phyloP scores from a whole-genome alignment of 1,140 invertebrate genomes.

The Whitmania pigra region DNA sequence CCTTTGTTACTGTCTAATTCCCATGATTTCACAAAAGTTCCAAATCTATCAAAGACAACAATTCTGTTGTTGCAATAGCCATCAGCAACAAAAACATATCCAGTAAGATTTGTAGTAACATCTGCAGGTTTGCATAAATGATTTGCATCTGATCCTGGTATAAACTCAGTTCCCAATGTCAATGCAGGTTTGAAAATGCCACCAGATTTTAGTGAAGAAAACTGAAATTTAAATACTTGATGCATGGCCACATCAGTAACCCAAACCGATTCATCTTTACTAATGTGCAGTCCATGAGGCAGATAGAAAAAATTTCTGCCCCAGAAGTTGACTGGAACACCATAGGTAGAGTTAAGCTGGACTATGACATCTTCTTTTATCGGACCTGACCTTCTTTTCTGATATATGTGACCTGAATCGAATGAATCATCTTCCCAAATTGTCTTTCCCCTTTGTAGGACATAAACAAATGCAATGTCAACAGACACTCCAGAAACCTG shows the following conservation, averaged over 20 bases:
- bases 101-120: conserved; percentile 66
- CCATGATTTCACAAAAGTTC: conserved; percentile 40
- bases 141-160: conserved; percentile 58
- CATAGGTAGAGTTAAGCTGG: background rate
- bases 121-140: conserved; percentile 88
- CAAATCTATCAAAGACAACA: background rate
- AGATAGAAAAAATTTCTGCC: conserved; percentile 63
- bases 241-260: conserved; percentile 88
- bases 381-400: background rate
- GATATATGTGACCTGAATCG: background rate
- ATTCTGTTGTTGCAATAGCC: conserved; percentile 50
- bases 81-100: conserved; percentile 84
- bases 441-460: background rate
- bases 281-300: conserved; percentile 82
- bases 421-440: background rate
- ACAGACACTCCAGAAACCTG: background rate
- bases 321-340: background rate
- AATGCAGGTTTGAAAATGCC: conserved; percentile 47
- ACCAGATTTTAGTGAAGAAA: conserved; percentile 34
- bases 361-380: background rate
- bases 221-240: conserved; percentile 52
- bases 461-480: background rate
- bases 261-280: conserved; percentile 73
- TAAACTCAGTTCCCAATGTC: conserved; percentile 65
- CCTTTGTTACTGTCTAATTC: conserved; percentile 41